phyloP scores from a whole-genome alignment of 2,113 vertebrate genomes.

The Sapayoa aenigma region DNA sequence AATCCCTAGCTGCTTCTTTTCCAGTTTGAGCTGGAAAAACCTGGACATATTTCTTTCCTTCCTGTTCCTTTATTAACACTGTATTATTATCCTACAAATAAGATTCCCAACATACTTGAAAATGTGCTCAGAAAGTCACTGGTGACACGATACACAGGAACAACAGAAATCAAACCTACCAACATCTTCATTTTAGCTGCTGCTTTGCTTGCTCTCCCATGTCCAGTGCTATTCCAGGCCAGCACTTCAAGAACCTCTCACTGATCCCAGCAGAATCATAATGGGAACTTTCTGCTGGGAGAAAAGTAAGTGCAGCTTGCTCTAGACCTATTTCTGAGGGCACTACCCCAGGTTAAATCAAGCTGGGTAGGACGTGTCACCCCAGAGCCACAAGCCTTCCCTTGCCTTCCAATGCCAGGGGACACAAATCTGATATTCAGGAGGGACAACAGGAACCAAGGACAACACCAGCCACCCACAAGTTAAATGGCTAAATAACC shows the following conservation, averaged over 20 bases:
- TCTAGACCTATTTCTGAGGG: neutral
- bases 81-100: neutral
- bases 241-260: neutral
- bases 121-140: neutral
- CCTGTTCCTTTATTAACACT: neutral
- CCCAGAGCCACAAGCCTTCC: neutral
- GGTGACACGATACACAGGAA: neutral
- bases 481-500: neutral
- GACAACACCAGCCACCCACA: neutral
- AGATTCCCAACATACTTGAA: neutral
- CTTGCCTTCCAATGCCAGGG: rapidly evolving
- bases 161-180: neutral
- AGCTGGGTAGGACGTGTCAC: neutral
- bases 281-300: neutral
- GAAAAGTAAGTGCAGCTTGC: neutral
- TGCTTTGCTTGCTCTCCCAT: neutral
- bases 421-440: neutral
- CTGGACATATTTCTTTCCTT: neutral
- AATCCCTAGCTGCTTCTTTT: neutral
- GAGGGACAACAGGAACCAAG: neutral
- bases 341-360: neutral
- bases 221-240: neutral
- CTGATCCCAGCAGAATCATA: neutral
- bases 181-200: neutral
- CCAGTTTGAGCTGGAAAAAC: neutral